These are phyloP conservation scores for Atta colombica DNA, from an alignment of 1,140 invertebrate genomes.

Conservation along the genomic window DNA sequence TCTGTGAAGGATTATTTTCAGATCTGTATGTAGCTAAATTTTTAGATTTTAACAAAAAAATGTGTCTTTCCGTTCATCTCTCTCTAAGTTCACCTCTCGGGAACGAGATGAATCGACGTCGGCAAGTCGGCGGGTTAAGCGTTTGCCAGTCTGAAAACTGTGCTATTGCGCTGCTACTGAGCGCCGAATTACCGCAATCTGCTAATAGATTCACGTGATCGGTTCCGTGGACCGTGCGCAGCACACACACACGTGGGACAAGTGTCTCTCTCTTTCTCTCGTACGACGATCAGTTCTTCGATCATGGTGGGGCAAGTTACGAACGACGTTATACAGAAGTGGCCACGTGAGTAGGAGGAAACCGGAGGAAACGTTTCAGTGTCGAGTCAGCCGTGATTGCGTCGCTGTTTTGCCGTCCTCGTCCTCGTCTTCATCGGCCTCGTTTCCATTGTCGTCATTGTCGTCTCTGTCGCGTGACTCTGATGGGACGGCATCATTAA, in stretches of 20 bases:
- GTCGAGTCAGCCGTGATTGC: constrained; percentile 38
- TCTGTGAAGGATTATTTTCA: too few species aligned
- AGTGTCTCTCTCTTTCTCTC: neutral
- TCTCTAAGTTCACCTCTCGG: neutral
- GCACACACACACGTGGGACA: constrained; percentile 42
- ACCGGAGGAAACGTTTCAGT: constrained; percentile 52
- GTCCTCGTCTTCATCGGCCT: neutral
- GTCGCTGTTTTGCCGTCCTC: neutral
- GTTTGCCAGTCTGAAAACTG: constrained; percentile 29
- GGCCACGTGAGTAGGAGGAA: constrained; percentile 55
- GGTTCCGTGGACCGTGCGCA: constrained; percentile 53
- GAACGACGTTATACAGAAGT: constrained; percentile 27
- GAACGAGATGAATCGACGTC: neutral
- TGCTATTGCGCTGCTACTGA: neutral
- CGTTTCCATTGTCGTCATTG: neutral
- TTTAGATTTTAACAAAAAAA: too few species aligned
- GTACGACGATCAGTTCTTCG: neutral
- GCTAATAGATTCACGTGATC: constrained; percentile 63
- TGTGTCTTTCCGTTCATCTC: too few species aligned
- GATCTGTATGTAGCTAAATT: too few species aligned
- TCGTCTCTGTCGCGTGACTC: neutral
- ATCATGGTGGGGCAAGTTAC: constrained; percentile 52
- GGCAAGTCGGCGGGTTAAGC: neutral
- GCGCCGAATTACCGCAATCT: constrained; percentile 50
- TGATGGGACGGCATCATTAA: neutral